Evolutionary conservation across 1,140 invertebrate species (phyloP), one percentile per base, ranked within the genome.

Genomic region (Leptinotarsa texana): DNA sequence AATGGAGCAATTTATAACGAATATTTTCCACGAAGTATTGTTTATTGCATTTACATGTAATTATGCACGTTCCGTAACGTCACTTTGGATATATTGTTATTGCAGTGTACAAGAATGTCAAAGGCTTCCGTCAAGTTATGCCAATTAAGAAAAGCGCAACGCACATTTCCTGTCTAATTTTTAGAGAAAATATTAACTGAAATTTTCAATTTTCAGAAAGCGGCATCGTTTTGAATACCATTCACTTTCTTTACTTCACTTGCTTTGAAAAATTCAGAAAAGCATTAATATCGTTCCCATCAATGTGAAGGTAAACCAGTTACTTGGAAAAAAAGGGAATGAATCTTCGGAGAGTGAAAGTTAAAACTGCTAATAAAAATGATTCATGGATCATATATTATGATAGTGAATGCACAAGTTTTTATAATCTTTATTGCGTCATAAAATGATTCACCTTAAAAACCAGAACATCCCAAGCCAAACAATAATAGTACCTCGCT

Each of bases 51-150:
- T 57, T 57, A 18, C 51, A 57, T 57, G 17, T 57, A 57, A 57
- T 57, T 57, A 57, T 57, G 51, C n/a, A 18, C n/a, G 51, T 57
- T 57, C n/a, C 6, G 15, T 57, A 57, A 57, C 13, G 51, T 57
- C 51, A 15, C 51, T 15, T 57, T 57, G 15, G 51, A 57, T 17
- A 57, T 57, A 57, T 57, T 57, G n/a, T 57, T 57, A 57, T 18
- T 57, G 51, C 15, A 17, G n/a, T 57, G 51, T 57, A 57, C 51
- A 57, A 57, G 63, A 21, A 65, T 65, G 63, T 62, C 21, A 24
- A 22, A 65, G 22, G 27, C 21, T 21, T 66, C 15, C 4, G 27
- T 24, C 18, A 24, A 17, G 17, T n/a, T 11, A 63, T 17, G 11
- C n/a, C 61, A 63, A 18, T 63, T 22, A 22, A 63, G 61, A n/a